Conservation (phyloP, 2,797 vertebrate genomes). For the Phylloscopus collybita region DNA sequence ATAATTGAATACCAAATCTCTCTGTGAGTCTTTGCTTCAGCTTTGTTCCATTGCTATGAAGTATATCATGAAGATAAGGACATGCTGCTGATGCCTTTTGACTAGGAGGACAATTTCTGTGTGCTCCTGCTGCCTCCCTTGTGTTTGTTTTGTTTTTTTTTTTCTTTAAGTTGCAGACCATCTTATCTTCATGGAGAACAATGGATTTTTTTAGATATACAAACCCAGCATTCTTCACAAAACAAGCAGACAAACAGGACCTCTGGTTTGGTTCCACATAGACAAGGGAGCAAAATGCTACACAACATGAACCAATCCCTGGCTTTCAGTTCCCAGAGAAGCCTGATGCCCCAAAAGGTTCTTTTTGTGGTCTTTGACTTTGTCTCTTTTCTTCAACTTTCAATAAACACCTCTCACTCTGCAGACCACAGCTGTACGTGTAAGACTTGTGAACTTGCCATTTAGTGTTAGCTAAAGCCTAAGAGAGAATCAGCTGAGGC, state of each 20-base stretch:
- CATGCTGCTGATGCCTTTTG: neutral
- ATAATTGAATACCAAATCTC: neutral
- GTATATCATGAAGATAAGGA: neutral
- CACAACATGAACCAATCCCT: neutral
- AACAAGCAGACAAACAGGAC: neutral
- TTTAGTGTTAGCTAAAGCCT: neutral
- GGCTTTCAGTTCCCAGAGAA: neutral
- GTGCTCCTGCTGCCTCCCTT: neutral
- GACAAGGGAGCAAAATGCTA: neutral
- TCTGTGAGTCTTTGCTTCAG: neutral
- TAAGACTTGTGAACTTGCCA: neutral
- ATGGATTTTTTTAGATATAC: neutral
- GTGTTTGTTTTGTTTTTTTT: too few relatives aligned
- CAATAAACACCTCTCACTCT: neutral
- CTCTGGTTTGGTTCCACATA: neutral
- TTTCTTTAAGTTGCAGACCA: neutral
- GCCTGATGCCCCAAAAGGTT: neutral
- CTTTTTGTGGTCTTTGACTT: neutral
- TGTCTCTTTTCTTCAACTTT: neutral
- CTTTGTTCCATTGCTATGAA: neutral
- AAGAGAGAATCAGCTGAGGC: conserved; percentile 5
- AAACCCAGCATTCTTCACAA: neutral
- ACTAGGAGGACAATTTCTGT: neutral
- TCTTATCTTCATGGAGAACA: neutral
- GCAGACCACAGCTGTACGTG: neutral